These are phyloP conservation scores for Montipora sp. DNA, from an alignment of 64 coral and sea anemone genomes.

Conservation along the genomic window DNA sequence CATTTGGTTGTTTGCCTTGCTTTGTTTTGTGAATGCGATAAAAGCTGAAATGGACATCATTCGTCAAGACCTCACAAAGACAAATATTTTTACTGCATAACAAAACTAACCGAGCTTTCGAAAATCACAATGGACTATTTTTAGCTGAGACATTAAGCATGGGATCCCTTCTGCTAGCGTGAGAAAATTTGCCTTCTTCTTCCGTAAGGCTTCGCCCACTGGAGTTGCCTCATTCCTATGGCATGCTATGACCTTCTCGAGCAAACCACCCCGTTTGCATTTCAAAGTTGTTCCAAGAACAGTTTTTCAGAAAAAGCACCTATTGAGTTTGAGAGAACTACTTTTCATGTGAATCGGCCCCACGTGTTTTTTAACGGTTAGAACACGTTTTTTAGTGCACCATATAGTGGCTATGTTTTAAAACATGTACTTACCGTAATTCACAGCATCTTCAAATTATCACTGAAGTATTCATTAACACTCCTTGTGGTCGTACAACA, in stretches of 20 bases:
- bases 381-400: slow-evolving; percentile 21
- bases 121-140: slow-evolving; percentile 45
- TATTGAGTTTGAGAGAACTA: background rate
- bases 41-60: slow-evolving; percentile 61
- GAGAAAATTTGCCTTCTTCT: slow-evolving; percentile 11
- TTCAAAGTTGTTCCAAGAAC: too few species aligned
- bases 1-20: slow-evolving; percentile 53
- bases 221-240: background rate
- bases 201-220: background rate
- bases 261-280: background rate
- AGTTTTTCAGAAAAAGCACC: background rate
- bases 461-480: background rate
- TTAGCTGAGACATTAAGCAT: slow-evolving; percentile 6
- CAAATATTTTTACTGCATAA: slow-evolving; percentile 60
- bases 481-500: background rate
- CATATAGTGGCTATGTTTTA: background rate
- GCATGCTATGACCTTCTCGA: background rate
- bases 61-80: slow-evolving; percentile 39
- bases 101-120: slow-evolving; percentile 39
- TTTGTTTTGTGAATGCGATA: slow-evolving; percentile 62
- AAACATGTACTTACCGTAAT: background rate
- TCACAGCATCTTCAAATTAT: background rate
- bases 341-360: slow-evolving; percentile 7
- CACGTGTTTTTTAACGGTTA: slow-evolving; percentile 25
- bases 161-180: slow-evolving; percentile 20